Base-by-base conservation (phyloP, 2,888 invertebrate species). In the Marronus borbonicus region DNA sequence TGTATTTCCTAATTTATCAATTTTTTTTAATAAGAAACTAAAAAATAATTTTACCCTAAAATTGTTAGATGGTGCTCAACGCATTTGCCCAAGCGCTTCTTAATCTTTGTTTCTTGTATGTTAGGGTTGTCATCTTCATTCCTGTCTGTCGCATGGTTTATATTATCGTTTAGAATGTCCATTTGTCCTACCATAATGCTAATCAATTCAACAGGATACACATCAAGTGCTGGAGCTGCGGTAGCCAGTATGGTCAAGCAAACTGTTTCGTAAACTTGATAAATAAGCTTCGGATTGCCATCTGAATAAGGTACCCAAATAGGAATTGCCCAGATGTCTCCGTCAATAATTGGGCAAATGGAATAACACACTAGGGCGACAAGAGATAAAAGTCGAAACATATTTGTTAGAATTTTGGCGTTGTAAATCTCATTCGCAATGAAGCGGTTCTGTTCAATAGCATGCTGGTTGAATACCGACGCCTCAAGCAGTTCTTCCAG, bases 101-200 rank as follows among this genome's bases (percentile, higher is more conserved):
- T 31, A 28, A 55, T 70, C 36, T 58, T 36, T n/a, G 0, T 5
- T 20, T 70, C 70, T 50, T 55, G 55, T 31, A 17, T 17, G 10
- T 14, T n/a, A 8, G 10, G 31, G 1, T 36, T 7, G 14, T 31
- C 70, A n/a, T 58, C 1, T n/a, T 8, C 20, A 55, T 36, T 17
- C 17, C 31, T 55, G 3, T 17, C 36, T 8, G 55, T 31, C 8
- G 49, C 17, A 44, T 55, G 3, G 7, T n/a, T 31, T 36, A 70
- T n/a, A 58, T 70, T 70, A n/a, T 70, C 55, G 17, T 70, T 70
- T 10, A 70, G 31, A 70, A 70, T 39, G 31, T 39, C 58, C 7
- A 70, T 17, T 58, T 70, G 70, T 31, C 31, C 55, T 10, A 17
- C n/a, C 55, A 70, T 39, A 12, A 58, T 31, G 55, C 36, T 70